Conservation (phyloP, 2,888 invertebrate genomes). For the Tanytarsus gracilentus region DNA sequence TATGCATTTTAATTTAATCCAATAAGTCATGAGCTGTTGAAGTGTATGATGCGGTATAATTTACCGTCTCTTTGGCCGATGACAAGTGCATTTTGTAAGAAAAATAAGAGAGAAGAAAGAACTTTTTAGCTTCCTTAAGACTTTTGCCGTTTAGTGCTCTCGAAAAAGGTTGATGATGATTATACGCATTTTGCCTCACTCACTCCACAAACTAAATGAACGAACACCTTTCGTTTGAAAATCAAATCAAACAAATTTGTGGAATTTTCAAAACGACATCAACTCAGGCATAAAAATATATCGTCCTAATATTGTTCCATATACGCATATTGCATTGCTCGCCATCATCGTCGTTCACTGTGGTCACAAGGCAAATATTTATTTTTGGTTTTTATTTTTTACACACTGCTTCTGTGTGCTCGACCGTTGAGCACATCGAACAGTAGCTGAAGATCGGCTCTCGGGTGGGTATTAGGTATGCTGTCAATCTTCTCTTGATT, state of each 20-base stretch:
- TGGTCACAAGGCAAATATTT: conserved; percentile 24
- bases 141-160: too few species aligned
- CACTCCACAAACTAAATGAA: neutral
- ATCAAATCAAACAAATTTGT: conserved; percentile 26
- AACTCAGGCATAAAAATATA: conserved; percentile 14
- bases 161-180: neutral
- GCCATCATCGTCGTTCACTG: too few species aligned
- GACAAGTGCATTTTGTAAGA: neutral
- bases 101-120: neutral
- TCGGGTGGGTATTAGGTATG: too few species aligned
- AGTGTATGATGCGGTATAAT: neutral
- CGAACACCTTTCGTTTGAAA: conserved; percentile 26
- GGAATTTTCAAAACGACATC: conserved; percentile 15
- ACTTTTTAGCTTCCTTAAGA: neutral
- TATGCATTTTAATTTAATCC: neutral
- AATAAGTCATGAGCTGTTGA: conserved; percentile 4
- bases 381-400: conserved; percentile 9
- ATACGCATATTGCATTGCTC: too few species aligned
- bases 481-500: conserved; percentile 9
- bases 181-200: neutral
- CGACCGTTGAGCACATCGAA: too few species aligned
- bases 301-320: conserved; percentile 19
- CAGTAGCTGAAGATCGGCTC: conserved; percentile 14
- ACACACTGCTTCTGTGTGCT: neutral
- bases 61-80: neutral